A percentile compares a stretch with the other conserved stretches of the same genome.
These are phyloP conservation scores for Gari tellinella DNA, from an alignment of 2,888 invertebrate species.

Conservation along the genomic window DNA sequence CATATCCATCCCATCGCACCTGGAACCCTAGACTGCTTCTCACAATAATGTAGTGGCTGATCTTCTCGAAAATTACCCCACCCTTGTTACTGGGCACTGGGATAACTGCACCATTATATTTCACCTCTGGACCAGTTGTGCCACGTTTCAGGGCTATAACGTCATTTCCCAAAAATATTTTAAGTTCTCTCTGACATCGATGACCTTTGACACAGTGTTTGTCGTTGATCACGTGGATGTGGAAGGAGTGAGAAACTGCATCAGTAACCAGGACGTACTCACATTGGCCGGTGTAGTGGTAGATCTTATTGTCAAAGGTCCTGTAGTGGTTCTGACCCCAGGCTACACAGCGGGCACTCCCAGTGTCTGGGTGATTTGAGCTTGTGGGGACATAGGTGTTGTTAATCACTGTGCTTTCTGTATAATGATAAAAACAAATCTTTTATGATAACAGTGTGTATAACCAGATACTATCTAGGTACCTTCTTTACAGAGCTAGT, in stretches of 20 bases:
- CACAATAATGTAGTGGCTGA: constrained; percentile 89
- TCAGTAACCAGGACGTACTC: constrained; percentile 91
- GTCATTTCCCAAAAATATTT: constrained; percentile 90
- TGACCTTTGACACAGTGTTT: constrained; percentile 85
- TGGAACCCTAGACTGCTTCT: constrained; percentile 88
- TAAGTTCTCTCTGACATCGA: constrained; percentile 86
- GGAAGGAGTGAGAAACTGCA: constrained; percentile 88
- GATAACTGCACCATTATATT: constrained; percentile 62
- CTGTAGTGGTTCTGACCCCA: constrained; percentile 94
- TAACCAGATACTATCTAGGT: no score
- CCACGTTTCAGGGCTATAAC: constrained; percentile 63
- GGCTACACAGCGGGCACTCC: constrained; percentile 89
- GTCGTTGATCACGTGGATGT: constrained; percentile 87
- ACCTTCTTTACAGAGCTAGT: no score
- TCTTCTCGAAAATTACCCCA: constrained; percentile 90
- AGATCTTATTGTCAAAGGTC: constrained; percentile 93
- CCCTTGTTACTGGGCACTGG: constrained; percentile 80
- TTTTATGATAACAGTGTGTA: no score
- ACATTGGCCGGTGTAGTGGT: constrained; percentile 89
- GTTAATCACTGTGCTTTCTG: constrained; percentile 48
- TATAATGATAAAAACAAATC: background rate
- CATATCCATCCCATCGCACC: constrained; percentile 91
- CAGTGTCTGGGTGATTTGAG: constrained; percentile 41
- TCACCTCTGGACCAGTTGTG: constrained; percentile 64
- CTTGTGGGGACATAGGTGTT: constrained; percentile 31